Conservation (phyloP, 1,140 invertebrate species). For the Parasteatoda tepidariorum region DNA sequence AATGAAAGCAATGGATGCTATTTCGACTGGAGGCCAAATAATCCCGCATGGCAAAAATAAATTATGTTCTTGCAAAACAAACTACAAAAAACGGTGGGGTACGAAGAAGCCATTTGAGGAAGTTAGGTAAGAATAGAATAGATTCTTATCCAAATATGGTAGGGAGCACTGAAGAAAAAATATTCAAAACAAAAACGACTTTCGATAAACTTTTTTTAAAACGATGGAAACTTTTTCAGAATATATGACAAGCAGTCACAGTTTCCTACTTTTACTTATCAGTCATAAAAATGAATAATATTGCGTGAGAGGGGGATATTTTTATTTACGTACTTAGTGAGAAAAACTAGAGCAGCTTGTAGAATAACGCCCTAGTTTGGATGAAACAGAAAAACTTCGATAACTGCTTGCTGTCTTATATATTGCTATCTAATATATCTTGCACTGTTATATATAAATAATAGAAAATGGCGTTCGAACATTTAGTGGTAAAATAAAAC, state of each 20-base stretch:
- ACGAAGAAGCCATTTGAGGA: conserved; percentile 8
- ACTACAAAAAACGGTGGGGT: neutral
- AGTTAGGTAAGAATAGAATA: conserved; percentile 2
- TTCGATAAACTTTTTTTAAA: conserved; percentile 27
- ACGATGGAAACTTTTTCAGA: conserved; percentile 10
- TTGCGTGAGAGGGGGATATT: neutral
- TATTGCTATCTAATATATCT: too few relatives aligned
- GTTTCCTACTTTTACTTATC: conserved; percentile 37
- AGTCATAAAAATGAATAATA: conserved; percentile 16
- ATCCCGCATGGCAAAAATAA: conserved; percentile 42
- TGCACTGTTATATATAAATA: too few relatives aligned
- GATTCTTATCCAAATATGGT: conserved; percentile 17
- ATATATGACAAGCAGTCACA: conserved; percentile 18
- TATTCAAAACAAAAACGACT: conserved; percentile 8
- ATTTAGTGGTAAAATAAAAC: too few relatives aligned
- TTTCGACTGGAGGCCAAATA: conserved; percentile 46
- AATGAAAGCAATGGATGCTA: conserved; percentile 11
- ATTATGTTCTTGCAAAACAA: conserved; percentile 21
- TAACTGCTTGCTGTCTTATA: too few relatives aligned
- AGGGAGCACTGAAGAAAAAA: conserved; percentile 1
- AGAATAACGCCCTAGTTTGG: too few relatives aligned
- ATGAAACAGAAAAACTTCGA: too few relatives aligned
- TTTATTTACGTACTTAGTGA: neutral
- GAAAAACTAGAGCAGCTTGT: too few relatives aligned
- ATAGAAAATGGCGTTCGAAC: too few relatives aligned